Evolutionary conservation across 2,113 vertebrate genomes (phyloP), one percentile per base, ranked within the genome.

Genomic region (Anarrhichthys ocellatus): DNA sequence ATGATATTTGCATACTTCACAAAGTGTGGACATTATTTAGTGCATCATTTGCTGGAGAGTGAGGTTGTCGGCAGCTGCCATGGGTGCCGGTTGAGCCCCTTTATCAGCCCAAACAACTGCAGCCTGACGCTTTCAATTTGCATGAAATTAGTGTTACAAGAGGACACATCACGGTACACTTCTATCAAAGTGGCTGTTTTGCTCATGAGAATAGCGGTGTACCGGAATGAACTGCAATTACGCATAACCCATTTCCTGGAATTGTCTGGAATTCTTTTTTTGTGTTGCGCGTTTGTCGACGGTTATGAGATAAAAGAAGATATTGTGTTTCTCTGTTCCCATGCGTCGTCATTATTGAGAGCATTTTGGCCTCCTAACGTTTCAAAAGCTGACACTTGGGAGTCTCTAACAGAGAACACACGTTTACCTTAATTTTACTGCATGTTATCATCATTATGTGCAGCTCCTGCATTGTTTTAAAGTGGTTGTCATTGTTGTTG

Each of bases 311-410:
- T 88, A 82, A 92, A 90, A 88, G 83, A 77, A 76, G 44, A 38
- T 66, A 61, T 67, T 48, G 38, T 72, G 34, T 76, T 59, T 82
- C 14, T 14, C 48, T 76, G 74, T 62, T 88, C 88, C 88, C 88
- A 44, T 81, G 86, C 61, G 88, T 83, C 54, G 4, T 91, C 82
- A 90, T 90, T 85, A 89, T 84, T 91, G 76, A 83, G 84, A 87
- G 84, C 68, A 71, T 86, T 87, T 89, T 68, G 63, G 73, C 76
- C 81, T 69, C 76, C 59, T 61, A 74, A 82, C 29, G 13, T 85
- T 87, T 78, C 58, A 78, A 76, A 82, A 78, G 24, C 62, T 1
- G 71, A 64, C 90, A 71, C 86, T 63, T 61, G 83, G 83, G 88
- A 92, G 61, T 69, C 34, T 20, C 73, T 76, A 63, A 59, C 76